Conservation (phyloP, 2,113 vertebrate genomes). For the Perognathus longimembris region DNA sequence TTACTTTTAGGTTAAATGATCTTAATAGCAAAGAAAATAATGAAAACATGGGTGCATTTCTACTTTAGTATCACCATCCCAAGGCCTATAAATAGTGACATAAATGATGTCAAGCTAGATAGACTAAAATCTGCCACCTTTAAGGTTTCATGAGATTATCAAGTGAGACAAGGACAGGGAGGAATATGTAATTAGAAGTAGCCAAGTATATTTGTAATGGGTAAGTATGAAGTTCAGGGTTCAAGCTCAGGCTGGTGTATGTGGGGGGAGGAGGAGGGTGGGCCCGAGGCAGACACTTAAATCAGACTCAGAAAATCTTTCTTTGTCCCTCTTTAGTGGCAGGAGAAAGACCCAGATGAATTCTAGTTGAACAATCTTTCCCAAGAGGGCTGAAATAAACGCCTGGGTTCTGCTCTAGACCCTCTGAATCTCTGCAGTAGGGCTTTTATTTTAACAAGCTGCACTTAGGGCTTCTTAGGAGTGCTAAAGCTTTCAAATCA, state of each 20-base stretch:
- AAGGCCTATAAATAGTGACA: neutral
- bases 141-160: neutral
- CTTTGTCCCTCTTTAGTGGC: neutral
- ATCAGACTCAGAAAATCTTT: neutral
- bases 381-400: neutral
- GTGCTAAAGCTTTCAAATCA: neutral
- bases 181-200: neutral
- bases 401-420: neutral
- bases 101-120: constrained; percentile 9
- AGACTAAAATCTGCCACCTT: neutral
- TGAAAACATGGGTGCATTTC: neutral
- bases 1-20: constrained; percentile 26
- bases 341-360: neutral
- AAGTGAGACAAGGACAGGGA: neutral
- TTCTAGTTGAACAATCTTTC: neutral
- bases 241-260: neutral
- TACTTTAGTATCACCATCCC: neutral
- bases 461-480: neutral
- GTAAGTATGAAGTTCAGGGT: neutral
- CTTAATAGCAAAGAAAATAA: neutral
- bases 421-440: neutral
- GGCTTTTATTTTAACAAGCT: neutral
- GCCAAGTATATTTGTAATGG: neutral
- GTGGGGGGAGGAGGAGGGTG: neutral
- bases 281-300: neutral